A percentile compares a stretch with the other conserved stretches of the same genome.
These are phyloP conservation scores for Mirounga angustirostris DNA, from an alignment of 2,113 vertebrate species.

Conservation along the genomic window DNA sequence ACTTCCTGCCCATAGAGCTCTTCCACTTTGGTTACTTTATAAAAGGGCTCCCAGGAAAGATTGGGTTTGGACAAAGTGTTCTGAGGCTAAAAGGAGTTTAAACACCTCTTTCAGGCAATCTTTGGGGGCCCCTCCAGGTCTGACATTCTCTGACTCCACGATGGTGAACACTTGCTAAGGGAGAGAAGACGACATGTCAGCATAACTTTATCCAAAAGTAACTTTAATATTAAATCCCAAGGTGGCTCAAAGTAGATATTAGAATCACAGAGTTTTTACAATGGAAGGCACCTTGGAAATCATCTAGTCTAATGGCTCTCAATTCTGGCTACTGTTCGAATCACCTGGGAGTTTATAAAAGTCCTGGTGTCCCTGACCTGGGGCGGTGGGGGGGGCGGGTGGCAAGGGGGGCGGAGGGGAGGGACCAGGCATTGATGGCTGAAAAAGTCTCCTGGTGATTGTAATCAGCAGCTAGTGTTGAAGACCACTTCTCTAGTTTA, in stretches of 20 bases:
- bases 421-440: background rate
- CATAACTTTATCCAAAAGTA: background rate
- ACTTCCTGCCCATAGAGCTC: background rate
- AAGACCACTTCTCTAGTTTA: conserved; percentile 12
- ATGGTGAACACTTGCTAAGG: background rate
- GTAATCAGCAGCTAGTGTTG: background rate
- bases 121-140: background rate
- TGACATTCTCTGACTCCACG: background rate
- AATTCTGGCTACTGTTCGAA: background rate
- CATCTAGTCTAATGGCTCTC: background rate
- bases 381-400: fast-evolving
- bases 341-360: background rate
- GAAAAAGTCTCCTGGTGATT: background rate
- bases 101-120: background rate
- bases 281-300: background rate
- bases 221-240: background rate
- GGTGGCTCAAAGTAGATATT: background rate
- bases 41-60: background rate
- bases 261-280: background rate
- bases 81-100: background rate
- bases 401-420: no score
- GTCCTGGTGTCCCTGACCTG: background rate
- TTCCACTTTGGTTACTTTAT: background rate
- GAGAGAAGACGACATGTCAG: background rate
- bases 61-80: background rate